A percentile compares a stretch with the other conserved stretches of the same genome.
These are phyloP conservation scores for Archaeoteleia sp. DNA, from an alignment of 2,888 invertebrate species.

Conservation along the genomic window DNA sequence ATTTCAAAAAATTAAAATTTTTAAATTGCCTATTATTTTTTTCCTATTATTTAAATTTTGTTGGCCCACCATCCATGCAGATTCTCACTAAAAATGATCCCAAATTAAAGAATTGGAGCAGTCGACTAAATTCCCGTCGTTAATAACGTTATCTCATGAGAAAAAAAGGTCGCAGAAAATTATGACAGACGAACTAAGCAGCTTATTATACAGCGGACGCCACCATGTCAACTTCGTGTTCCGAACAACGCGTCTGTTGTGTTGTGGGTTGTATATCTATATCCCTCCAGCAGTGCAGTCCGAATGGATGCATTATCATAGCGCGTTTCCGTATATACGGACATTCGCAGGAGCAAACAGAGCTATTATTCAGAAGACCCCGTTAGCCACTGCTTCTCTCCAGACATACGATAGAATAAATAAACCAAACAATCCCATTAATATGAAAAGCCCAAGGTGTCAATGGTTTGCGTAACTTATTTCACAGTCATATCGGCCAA, in stretches of 20 bases:
- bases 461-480: too few species aligned
- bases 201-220: constrained; percentile 21
- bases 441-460: too few species aligned
- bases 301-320: constrained; percentile 47
- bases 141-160: too few species aligned
- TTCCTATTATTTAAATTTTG: too few species aligned
- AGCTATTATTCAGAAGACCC: constrained; percentile 40
- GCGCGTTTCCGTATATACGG: constrained; percentile 30
- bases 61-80: too few species aligned
- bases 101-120: too few species aligned
- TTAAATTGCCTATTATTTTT: too few species aligned
- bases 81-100: too few species aligned
- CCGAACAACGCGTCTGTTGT: constrained; percentile 29
- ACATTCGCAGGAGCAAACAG: constrained; percentile 41
- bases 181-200: constrained; percentile 27
- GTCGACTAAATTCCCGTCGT: too few species aligned
- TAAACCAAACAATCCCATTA: constrained; percentile 8
- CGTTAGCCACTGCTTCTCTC: constrained; percentile 14
- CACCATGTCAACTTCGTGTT: constrained; percentile 41
- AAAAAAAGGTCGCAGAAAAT: too few species aligned
- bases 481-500: too few species aligned
- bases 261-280: constrained; percentile 36
- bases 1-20: too few species aligned
- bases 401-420: constrained; percentile 4
- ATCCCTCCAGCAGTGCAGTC: constrained; percentile 18